phyloP scores from a whole-genome alignment of 2,113 vertebrate genomes.

The western clawed frog (Xenopus tropicalis) region UCB_Xtro_10.0 CM004450.2:93356501-93357000 shows the following conservation, averaged over 20 bases:
- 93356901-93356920: constrained; percentile 30
- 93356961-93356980: constrained; percentile 17
- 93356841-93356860: constrained; percentile 16
- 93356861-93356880: constrained; percentile 11
- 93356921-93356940: constrained; percentile 32
- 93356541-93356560: too few species aligned
- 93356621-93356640: too few species aligned
- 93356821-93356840: constrained; percentile 7
- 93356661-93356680: too few species aligned
- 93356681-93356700: not conserved
- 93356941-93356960: constrained; percentile 20
- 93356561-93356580: too few species aligned
- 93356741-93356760: not conserved
- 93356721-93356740: not conserved
- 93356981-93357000: constrained; percentile 20
- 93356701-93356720: not conserved
- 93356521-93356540: too few species aligned
- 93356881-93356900: constrained; percentile 32
- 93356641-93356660: too few species aligned
- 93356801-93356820: constrained; percentile 3
- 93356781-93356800: not conserved
- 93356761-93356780: not conserved
- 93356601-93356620: too few species aligned
- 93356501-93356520: too few species aligned
- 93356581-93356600: too few species aligned